Base-by-base conservation (phyloP, 2,888 invertebrate species). In the Zaprionus bogoriensis region DNA sequence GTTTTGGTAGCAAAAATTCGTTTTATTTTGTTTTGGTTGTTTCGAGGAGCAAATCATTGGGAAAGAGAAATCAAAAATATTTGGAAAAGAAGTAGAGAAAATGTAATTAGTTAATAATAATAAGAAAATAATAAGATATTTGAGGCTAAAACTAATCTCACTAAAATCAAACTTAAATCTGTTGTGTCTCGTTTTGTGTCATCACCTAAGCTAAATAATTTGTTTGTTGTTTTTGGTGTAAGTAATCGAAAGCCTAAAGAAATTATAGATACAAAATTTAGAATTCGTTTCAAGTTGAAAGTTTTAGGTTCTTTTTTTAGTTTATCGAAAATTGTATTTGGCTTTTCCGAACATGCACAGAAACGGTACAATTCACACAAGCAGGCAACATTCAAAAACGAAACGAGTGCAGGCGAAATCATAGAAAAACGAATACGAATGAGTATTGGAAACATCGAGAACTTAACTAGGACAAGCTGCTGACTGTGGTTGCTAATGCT, bases 91-190 rank as follows among this genome's bases (percentile, higher is more conserved):
- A 38, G 36, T 68, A 55, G 64, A 51, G 36, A 65, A 42, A 61
- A 62, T 65, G 42, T n/a, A 77, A 77, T 78, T 81, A 79, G 76
- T 75, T 58, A 66, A 77, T 77, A 25, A 55, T 63, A 68, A 70
- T 70, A 65, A 73, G 12, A 60, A 78, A 80, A 22, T 3, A 23
- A 50, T 17, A 44, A 44, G 14, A 27, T 27, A 14, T 30, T 72
- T 53, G 20, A 14, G 22, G 17, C 52, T 67, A 65, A 60, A 60
- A 61, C 59, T 52, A 23, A 50, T 42, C 53, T 28, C 39, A 53
- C 78, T 78, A 67, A 57, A 76, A 76, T 55, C 51, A 54, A 72
- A 71, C 52, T 62, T 51, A 65, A 65, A 7, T 41, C 27, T 25
- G 36, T 47, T n/a, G n/a, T n/a, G n/a, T n/a, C n/a, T n/a, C n/a